phyloP scores from a whole-genome alignment of 2,113 vertebrate species.

The Larimichthys polyactis region DNA sequence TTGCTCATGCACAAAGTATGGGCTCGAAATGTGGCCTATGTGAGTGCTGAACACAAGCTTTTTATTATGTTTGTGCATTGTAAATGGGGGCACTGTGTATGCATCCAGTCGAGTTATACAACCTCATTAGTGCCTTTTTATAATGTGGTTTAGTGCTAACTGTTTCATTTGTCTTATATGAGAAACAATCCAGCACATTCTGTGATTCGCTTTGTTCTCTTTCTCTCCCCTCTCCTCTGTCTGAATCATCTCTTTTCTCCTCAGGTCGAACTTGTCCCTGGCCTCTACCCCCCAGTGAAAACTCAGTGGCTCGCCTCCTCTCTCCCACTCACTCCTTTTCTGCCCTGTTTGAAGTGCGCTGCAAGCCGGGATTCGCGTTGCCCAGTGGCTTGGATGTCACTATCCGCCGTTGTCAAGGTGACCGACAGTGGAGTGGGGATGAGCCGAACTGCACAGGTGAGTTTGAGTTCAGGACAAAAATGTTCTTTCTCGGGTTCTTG shows the following conservation, averaged over 20 bases:
- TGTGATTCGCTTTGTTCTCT: constrained; percentile 17
- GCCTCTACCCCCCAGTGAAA: constrained; percentile 77
- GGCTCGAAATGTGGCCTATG: not conserved
- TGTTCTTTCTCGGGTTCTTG: not conserved
- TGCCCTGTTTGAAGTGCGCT: constrained; percentile 83
- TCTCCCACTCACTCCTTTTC: constrained; percentile 84
- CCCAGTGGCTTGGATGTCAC: constrained; percentile 75
- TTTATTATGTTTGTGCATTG: constrained; percentile 42
- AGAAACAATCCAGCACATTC: constrained; percentile 17
- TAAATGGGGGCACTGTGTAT: constrained; percentile 35
- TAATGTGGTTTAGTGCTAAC: constrained; percentile 5
- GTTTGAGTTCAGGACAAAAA: constrained; percentile 36
- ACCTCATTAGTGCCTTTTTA: constrained; percentile 46
- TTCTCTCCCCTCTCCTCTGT: not conserved
- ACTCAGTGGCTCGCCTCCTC: constrained; percentile 72
- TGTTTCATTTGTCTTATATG: constrained; percentile 2
- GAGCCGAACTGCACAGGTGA: constrained; percentile 84
- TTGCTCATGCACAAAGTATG: constrained; percentile 34
- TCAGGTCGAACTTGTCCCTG: constrained; percentile 87
- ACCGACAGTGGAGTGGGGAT: constrained; percentile 87
- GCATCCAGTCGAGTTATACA: constrained; percentile 39
- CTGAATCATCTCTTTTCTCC: constrained; percentile 24
- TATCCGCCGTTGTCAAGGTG: constrained; percentile 87
- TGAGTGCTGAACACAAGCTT: constrained; percentile 39
- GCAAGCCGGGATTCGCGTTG: constrained; percentile 81